Evolutionary conservation across 2,113 vertebrate genomes (phyloP).

Genomic region (Pygoscelis antarcticus): DNA sequence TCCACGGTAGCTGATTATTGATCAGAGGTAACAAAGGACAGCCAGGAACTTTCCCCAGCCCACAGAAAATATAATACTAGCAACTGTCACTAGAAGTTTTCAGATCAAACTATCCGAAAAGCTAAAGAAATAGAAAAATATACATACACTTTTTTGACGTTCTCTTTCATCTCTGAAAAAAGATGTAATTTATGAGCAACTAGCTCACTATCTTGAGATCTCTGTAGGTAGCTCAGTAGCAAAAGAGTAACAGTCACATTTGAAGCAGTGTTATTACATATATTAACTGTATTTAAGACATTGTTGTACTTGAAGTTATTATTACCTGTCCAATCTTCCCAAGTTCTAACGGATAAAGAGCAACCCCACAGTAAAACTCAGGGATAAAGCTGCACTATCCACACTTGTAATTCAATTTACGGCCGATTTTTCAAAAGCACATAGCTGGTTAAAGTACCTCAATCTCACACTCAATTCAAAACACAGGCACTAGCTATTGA

Average conservation of each 20-base stretch:
- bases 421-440: not conserved
- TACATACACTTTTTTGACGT: not conserved
- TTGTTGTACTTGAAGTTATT: not conserved
- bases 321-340: not conserved
- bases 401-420: not conserved
- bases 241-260: not conserved
- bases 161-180: not conserved
- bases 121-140: not conserved
- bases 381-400: not conserved
- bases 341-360: not conserved
- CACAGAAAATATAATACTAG: not conserved
- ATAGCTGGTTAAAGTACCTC: not conserved
- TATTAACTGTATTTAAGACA: not conserved
- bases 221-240: not conserved
- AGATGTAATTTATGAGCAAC: not conserved
- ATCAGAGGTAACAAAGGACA: not conserved
- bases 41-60: not conserved
- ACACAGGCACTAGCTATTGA: not conserved
- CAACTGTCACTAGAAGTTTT: not conserved
- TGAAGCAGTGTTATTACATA: not conserved
- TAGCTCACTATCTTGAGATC: not conserved
- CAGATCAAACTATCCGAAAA: not conserved
- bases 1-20: not conserved
- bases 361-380: not conserved
- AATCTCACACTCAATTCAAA: not conserved